A percentile compares a stretch with the other conserved stretches of the same genome.
phyloP scores from a whole-genome alignment of 1,140 invertebrate genomes.

The Paracyclopina nana region DNA sequence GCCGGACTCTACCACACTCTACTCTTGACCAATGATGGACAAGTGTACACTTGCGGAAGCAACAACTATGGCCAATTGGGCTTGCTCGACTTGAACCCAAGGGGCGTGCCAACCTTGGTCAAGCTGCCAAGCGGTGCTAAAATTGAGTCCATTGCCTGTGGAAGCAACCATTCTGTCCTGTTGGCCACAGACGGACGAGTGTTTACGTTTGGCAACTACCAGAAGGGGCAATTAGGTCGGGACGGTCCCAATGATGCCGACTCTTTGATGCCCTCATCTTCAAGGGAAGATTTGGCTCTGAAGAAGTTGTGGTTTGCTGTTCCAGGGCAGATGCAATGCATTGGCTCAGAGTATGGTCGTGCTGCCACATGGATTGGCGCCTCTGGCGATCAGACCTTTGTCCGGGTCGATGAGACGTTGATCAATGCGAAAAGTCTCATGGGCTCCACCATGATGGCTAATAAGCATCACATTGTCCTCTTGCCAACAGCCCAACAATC shows the following conservation, averaged over 20 bases:
- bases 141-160: slow-evolving; percentile 58
- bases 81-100: slow-evolving; percentile 52
- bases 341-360: slow-evolving; percentile 49
- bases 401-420: slow-evolving; percentile 75
- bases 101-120: slow-evolving; percentile 51
- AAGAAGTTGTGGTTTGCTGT: slow-evolving; percentile 51
- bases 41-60: slow-evolving; percentile 62
- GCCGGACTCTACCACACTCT: slow-evolving; percentile 73
- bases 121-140: slow-evolving; percentile 26
- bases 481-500: slow-evolving; percentile 28
- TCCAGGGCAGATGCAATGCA: slow-evolving; percentile 54
- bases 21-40: slow-evolving; percentile 38
- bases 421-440: slow-evolving; percentile 70
- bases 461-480: slow-evolving; percentile 46
- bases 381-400: slow-evolving; percentile 79
- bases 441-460: slow-evolving; percentile 67
- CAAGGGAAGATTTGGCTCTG: slow-evolving; percentile 17
- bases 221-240: slow-evolving; percentile 77
- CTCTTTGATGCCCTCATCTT: slow-evolving; percentile 12
- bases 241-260: slow-evolving; percentile 23
- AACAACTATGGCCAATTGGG: slow-evolving; percentile 88
- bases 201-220: slow-evolving; percentile 77
- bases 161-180: slow-evolving; percentile 81
- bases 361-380: slow-evolving; percentile 81
- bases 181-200: slow-evolving; percentile 75